Evolutionary conservation across 1,140 invertebrate species (phyloP).

Genomic region (Palaemon carinicauda): DNA sequence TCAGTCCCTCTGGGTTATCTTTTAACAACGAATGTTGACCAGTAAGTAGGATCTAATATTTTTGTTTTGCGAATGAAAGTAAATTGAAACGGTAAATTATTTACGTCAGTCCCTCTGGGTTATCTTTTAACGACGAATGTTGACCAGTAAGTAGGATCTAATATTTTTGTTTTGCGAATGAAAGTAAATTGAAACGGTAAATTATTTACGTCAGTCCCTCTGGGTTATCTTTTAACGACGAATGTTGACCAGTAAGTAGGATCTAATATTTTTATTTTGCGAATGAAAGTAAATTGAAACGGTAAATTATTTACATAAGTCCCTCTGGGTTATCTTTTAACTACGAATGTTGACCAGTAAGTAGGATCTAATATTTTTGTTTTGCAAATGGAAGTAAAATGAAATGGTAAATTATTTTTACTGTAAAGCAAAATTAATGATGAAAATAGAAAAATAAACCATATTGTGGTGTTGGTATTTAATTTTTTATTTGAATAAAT

Average conservation of each 20-base stretch:
- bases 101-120: not conserved
- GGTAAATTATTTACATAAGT: too few species aligned
- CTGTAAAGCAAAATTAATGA: too few species aligned
- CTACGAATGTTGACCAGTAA: too few species aligned
- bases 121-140: not conserved
- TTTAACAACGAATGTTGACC: slow-evolving; percentile 8
- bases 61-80: not conserved
- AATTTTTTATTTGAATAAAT: too few species aligned
- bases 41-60: not conserved
- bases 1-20: slow-evolving; percentile 1
- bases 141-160: too few species aligned
- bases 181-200: not conserved
- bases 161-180: too few species aligned
- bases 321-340: not conserved
- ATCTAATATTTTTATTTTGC: too few species aligned
- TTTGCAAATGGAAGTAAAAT: not conserved
- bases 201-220: too few species aligned
- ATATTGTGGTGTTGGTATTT: too few species aligned
- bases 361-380: too few species aligned
- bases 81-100: not conserved
- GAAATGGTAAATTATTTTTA: not conserved
- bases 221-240: not conserved
- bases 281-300: not conserved
- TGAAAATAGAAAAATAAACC: too few species aligned
- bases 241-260: too few species aligned